Base-by-base conservation (phyloP, 2,797 vertebrate species). In the Enteromius argenteus region DNA sequence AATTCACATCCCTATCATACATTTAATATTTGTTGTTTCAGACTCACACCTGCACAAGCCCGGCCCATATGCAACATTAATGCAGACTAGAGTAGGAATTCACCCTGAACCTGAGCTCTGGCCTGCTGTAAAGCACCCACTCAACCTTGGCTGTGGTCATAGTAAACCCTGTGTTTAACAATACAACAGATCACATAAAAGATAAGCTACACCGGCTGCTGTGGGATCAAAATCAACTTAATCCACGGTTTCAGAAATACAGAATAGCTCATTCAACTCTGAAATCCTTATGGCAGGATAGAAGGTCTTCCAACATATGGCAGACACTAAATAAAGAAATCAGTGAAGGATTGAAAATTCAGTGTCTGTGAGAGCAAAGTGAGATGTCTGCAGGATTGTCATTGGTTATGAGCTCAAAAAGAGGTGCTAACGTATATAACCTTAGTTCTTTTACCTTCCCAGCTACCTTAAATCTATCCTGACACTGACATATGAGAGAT, bases 11-110 rank as follows among this genome's bases (percentile, higher is more conserved):
- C 35, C 2, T 39, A 14, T 21, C 14, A 4, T 42, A 49, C n/a
- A 76, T 30, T 83, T 69, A 71, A 66, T 71, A 58, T 58, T 74
- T 80, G 21, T 77, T 42, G n/a, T 77, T 76, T 67, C 15, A 62
- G 66, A 58, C 51, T 73, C 35, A 1, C 32, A 35, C 42, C 46
- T 44, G 39, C 68, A 62, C 30, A 78, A 79, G 30, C 66, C 71
- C 21, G 69, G 73, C 46, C 76, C 21, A 49, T 76, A 87, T 86
- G 82, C 76, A 87, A 78, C 76, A 87, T 85, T 87, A 83, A 89
- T 86, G 67, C 21, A 19, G 56, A 72, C 75, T 79, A 81, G 72
- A 58, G 27, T 77, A 71, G 72, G 85, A 86, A 86, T 84, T 80
- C 74, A 84, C 84, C 81, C 44, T 84, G 67, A 88, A 74, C 79